Evolutionary conservation across 2,888 invertebrate species (phyloP).

Genomic region (Melanostoma scalare): DNA sequence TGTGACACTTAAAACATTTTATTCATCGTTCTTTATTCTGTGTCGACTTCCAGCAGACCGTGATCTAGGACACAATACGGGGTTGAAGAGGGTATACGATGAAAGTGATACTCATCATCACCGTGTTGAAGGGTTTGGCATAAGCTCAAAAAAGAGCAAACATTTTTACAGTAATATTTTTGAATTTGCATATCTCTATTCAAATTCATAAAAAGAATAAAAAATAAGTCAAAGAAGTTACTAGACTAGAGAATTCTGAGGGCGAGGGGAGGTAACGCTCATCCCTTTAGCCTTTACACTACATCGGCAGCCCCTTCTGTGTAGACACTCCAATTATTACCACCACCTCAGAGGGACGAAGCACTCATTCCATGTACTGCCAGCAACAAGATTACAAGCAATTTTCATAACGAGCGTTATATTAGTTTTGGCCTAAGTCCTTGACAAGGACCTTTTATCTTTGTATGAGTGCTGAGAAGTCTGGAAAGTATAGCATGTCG

Average conservation of each 20-base stretch:
- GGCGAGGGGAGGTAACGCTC: slow-evolving; percentile 19
- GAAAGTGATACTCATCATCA: slow-evolving; percentile 69
- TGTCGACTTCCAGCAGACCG: slow-evolving; percentile 16
- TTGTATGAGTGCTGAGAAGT: slow-evolving; percentile 18
- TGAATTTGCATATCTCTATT: slow-evolving; percentile 69
- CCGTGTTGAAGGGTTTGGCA: slow-evolving; percentile 58
- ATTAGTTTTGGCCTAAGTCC: slow-evolving; percentile 73
- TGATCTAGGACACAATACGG: slow-evolving; percentile 2
- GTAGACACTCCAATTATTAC: slow-evolving; percentile 66
- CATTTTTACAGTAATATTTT: slow-evolving; percentile 64
- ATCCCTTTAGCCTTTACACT: slow-evolving; percentile 41
- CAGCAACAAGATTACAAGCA: slow-evolving; percentile 70
- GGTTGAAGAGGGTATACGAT: slow-evolving; percentile 26
- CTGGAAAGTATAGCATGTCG: slow-evolving; percentile 11
- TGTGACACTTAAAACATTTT: slow-evolving; percentile 72
- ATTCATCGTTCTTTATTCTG: slow-evolving; percentile 33
- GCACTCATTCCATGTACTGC: slow-evolving; percentile 51
- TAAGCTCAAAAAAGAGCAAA: slow-evolving; percentile 62
- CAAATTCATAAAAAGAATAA: slow-evolving; percentile 73
- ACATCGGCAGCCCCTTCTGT: not conserved
- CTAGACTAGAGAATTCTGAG: not conserved
- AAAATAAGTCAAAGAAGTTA: slow-evolving; percentile 70
- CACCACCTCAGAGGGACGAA: slow-evolving; percentile 58
- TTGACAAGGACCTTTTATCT: slow-evolving; percentile 52
- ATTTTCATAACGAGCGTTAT: slow-evolving; percentile 73